A percentile compares a stretch with the other conserved stretches of the same genome.
phyloP scores from a whole-genome alignment of 2,113 vertebrate species.

The Gymnorhina tibicen region DNA sequence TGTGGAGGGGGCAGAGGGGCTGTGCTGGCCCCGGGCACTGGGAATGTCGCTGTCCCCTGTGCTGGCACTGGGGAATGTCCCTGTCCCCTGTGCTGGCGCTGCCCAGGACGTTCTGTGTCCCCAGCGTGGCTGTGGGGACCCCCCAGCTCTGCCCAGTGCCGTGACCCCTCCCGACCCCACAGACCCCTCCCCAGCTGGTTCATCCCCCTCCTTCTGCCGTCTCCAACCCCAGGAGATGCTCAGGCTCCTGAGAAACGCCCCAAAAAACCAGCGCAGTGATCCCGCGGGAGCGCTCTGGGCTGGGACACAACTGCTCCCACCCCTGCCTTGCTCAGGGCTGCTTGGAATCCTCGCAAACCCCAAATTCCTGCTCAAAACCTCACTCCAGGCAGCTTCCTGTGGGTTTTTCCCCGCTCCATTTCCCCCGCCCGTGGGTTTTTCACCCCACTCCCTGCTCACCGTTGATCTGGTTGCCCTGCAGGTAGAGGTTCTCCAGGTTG shows the following conservation, averaged over 20 bases:
- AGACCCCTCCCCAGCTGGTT: background rate
- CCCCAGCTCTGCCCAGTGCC: background rate
- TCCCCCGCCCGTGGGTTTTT: background rate
- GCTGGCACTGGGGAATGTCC: accelerated
- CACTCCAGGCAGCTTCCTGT: accelerated
- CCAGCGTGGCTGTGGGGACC: accelerated
- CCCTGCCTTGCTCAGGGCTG: background rate
- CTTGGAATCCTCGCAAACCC: background rate
- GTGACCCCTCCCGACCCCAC: background rate
- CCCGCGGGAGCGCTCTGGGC: accelerated
- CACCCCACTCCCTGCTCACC: slow-evolving; percentile 68
- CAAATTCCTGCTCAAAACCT: background rate
- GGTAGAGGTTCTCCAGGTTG: slow-evolving; percentile 91
- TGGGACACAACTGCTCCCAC: background rate
- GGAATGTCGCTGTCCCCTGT: background rate
- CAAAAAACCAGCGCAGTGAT: accelerated
- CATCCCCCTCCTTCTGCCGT: background rate
- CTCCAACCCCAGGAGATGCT: background rate
- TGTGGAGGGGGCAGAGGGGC: background rate
- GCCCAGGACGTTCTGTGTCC: too few relatives aligned
- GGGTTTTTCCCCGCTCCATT: background rate
- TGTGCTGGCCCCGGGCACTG: background rate
- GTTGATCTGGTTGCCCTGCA: slow-evolving; percentile 93
- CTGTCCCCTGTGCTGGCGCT: background rate
- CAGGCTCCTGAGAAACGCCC: background rate